Percentiles rank a stretch among this genome's conserved stretches.
These are phyloP conservation scores for Drosophila infuscata DNA, from an alignment of 2,888 invertebrate species.

Conservation along the genomic window DNA sequence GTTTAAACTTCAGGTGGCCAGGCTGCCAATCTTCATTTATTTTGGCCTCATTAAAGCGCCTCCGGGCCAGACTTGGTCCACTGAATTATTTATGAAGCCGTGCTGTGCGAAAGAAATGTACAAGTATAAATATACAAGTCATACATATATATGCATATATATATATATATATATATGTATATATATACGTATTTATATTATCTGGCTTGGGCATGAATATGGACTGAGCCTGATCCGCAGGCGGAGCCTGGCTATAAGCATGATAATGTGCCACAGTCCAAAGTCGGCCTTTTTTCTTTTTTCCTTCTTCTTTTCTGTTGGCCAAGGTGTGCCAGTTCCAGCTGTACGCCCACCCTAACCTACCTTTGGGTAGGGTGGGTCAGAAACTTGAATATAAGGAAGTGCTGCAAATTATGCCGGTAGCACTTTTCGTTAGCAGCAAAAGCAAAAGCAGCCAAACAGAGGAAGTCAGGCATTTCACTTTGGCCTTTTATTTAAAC, in stretches of 20 bases:
- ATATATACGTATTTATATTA: conserved; percentile 5
- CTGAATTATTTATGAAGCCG: conserved; percentile 75
- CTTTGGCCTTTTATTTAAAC: conserved; percentile 56
- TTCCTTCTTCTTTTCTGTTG: conserved; percentile 13
- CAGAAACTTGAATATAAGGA: conserved; percentile 71
- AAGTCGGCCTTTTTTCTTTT: conserved; percentile 12
- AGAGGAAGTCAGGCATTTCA: conserved; percentile 37
- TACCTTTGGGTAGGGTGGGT: not conserved
- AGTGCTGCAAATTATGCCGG: conserved; percentile 75
- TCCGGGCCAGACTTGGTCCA: conserved; percentile 63
- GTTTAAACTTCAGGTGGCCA: conserved; percentile 68
- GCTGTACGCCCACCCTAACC: not conserved
- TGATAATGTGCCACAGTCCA: conserved; percentile 35
- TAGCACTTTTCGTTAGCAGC: conserved; percentile 61
- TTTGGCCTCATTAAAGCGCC: conserved; percentile 78
- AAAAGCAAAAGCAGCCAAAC: conserved; percentile 17
- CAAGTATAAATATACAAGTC: conserved; percentile 36
- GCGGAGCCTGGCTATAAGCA: conserved; percentile 9
- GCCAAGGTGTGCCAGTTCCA: conserved; percentile 43
- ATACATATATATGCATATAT: conserved; percentile 20
- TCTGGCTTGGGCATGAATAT: conserved; percentile 22
- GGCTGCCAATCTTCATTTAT: conserved; percentile 66
- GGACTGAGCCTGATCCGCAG: not conserved
- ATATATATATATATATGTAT: conserved; percentile 13
- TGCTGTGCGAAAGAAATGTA: conserved; percentile 42